phyloP scores from a whole-genome alignment of 64 coral and sea anemone species.

The Stylophora pistillata region DNA sequence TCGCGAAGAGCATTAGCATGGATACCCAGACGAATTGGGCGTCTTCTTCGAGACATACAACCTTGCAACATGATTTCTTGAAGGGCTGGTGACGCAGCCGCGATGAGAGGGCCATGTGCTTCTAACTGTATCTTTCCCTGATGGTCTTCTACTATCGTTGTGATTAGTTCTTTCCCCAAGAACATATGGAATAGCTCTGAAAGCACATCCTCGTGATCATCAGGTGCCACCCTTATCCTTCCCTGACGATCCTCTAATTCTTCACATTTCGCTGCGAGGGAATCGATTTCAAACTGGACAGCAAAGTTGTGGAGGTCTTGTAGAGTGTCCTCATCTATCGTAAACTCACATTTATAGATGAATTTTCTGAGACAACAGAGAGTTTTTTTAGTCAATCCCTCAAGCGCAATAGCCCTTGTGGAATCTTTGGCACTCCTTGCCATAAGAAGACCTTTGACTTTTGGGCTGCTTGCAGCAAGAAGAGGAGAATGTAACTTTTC shows the following conservation, averaged over 20 bases:
- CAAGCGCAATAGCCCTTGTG: neutral
- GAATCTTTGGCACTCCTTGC: neutral
- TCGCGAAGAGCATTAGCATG: neutral
- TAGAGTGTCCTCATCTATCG: neutral
- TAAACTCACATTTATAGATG: conserved; percentile 25
- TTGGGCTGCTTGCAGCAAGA: conserved; percentile 13
- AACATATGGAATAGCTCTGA: conserved; percentile 6
- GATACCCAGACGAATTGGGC: conserved; percentile 15
- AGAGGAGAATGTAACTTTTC: conserved; percentile 18
- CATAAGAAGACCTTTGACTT: conserved; percentile 11
- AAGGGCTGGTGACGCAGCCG: conserved; percentile 6
- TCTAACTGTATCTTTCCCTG: neutral
- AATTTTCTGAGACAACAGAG: conserved; percentile 22
- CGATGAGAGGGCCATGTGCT: conserved; percentile 19
- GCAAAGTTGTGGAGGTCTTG: conserved; percentile 32
- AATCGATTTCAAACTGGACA: neutral
- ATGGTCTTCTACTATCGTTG: neutral
- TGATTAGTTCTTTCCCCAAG: neutral
- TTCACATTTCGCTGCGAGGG: neutral
- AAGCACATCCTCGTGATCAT: conserved; percentile 18
- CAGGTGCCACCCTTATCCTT: neutral
- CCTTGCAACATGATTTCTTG: neutral
- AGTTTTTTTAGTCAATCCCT: conserved; percentile 1
- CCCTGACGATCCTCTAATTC: neutral
- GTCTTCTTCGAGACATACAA: neutral